A percentile compares a stretch with the other conserved stretches of the same genome.
Conservation (phyloP, 2,888 invertebrate species). For the Ormyrus pomaceus region DNA sequence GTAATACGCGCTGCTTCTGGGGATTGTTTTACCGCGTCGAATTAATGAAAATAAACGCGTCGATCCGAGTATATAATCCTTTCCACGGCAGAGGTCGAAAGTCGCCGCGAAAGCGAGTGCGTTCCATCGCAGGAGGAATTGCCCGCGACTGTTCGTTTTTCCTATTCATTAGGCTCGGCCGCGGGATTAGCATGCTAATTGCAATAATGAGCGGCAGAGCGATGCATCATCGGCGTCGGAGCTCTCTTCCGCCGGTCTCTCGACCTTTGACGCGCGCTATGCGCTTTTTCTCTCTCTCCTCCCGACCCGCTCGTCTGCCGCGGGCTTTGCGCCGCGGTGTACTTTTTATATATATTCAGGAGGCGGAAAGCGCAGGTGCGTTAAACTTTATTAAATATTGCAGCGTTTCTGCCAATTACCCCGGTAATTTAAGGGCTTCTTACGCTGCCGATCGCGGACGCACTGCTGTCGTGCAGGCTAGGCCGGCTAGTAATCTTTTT, state of each 20-base stretch:
- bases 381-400: not conserved
- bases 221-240: constrained; percentile 60
- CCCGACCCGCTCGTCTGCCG: not conserved
- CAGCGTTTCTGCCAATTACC: not conserved
- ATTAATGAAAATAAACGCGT: too few species aligned
- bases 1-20: not conserved
- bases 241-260: constrained; percentile 28
- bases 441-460: too few species aligned
- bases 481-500: too few species aligned
- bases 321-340: not conserved
- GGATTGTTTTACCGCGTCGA: too few species aligned
- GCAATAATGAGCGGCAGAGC: constrained; percentile 62
- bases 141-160: not conserved
- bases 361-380: not conserved
- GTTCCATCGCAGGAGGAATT: constrained; percentile 53
- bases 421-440: not conserved
- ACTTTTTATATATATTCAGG: not conserved
- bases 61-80: too few species aligned
- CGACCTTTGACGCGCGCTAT: constrained; percentile 11
- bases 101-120: not conserved
- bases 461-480: too few species aligned
- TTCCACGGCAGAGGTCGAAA: too few species aligned
- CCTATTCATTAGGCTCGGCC: not conserved
- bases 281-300: not conserved
- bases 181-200: constrained; percentile 67